Evolutionary conservation across 2,113 vertebrate species (phyloP), one percentile per base, ranked within the genome.

Genomic region (Marcusenius ussheri): DNA sequence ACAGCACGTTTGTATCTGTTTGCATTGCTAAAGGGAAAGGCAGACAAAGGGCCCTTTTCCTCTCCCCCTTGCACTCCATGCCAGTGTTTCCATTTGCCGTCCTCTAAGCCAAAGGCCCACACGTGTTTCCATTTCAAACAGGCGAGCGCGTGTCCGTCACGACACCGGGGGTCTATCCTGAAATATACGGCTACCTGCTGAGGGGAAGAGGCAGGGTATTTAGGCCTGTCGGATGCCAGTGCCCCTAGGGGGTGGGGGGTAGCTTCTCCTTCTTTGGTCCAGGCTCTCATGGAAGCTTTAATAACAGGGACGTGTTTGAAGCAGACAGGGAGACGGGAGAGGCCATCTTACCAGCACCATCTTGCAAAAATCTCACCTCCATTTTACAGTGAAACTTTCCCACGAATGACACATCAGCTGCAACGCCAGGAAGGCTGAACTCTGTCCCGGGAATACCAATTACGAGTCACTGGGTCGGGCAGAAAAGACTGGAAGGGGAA

Each of bases 51-150:
- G 90, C 91, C 90, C 91, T 92, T 90, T 95, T 94, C 93, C 89
- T 83, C 80, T 95, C 95, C 93, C 93, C 92, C 94, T 94, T 94
- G 93, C 93, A 93, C 91, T 95, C 90, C 66, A 90, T 91, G 56
- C 92, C 90, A 93, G 93, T 92, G 94, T 92, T 87, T 95, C 94
- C 93, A 89, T 62, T 92, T 91, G 91, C 92, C 91, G 91, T 91
- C 93, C 91, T 90, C 92, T 92, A 90, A 93, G 31, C 56, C 92
- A 93, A 93, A 88, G 93, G 92, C 92, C 51, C 88, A 87, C 45
- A 85, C 91, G 74, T 95, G 94, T 96, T 96, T 96, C 95, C 95
- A 95, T 96, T 96, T 95, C 92, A 95, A 95, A 95, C 94, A 93
- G 90, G 90, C 91, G 13, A 93, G 92, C 93, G 90, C 93, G 62